These are phyloP conservation scores for Peromyscus nudipes DNA, from an alignment of 2,797 vertebrate species.

Conservation along the genomic window DNA sequence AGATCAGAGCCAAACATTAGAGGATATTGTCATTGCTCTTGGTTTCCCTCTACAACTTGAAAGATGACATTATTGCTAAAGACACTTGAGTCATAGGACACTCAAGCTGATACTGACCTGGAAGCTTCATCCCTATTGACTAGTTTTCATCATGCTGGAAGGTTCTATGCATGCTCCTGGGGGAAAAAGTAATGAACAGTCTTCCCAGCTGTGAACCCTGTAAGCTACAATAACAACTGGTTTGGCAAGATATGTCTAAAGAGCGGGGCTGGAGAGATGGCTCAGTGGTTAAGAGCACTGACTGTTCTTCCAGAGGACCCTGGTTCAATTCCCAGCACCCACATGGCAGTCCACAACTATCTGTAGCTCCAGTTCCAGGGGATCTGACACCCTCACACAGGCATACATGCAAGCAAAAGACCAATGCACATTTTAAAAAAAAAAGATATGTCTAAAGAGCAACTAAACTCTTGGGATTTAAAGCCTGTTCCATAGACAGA, in stretches of 20 bases:
- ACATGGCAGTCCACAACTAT: neutral
- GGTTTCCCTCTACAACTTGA: neutral
- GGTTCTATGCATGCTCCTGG: neutral
- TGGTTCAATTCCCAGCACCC: neutral
- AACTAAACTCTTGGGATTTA: neutral
- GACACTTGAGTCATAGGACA: neutral
- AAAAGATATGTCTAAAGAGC: neutral
- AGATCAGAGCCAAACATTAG: neutral
- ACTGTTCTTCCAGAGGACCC: neutral
- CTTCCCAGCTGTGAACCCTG: neutral
- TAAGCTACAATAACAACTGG: neutral
- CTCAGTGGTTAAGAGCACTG: neutral
- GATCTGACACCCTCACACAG: neutral
- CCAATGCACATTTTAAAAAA: neutral
- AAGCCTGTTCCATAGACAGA: neutral
- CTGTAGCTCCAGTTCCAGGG: neutral
- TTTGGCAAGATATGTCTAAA: neutral
- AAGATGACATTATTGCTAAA: neutral
- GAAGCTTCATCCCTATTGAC: neutral
- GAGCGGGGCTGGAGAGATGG: neutral
- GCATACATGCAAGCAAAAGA: neutral
- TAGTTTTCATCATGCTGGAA: neutral
- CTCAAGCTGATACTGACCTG: neutral
- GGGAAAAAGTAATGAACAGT: neutral
- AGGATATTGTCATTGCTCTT: neutral